Evolutionary conservation across 2,797 vertebrate species (phyloP).

Genomic region (Hydrophis major): DNA sequence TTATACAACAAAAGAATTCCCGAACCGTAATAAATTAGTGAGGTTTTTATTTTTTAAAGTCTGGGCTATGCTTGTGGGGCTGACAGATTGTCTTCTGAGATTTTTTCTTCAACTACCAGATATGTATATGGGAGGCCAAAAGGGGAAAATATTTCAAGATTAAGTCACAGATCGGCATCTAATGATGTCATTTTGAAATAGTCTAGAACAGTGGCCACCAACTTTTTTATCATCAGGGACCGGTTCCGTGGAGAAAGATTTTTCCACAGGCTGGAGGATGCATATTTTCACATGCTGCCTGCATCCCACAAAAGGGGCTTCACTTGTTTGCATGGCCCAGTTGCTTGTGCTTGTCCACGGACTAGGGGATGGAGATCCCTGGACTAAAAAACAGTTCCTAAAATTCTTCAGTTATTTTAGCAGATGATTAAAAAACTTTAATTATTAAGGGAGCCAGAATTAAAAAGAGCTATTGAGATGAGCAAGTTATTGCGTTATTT

Average conservation of each 20-base stretch:
- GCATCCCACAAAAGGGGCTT: no score
- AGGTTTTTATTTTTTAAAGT: not conserved
- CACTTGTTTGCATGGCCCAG: no score
- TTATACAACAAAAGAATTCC: not conserved
- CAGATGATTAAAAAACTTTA: not conserved
- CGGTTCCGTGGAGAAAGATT: no score
- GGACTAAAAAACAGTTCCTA: not conserved
- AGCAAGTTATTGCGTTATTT: not conserved
- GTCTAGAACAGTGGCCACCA: not conserved
- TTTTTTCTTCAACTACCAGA: not conserved
- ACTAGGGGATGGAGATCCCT: no score
- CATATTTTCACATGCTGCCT: no score
- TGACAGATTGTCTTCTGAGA: not conserved
- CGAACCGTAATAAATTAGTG: not conserved
- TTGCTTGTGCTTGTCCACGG: no score
- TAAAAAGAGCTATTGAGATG: not conserved
- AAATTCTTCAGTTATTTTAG: not conserved
- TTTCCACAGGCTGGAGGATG: accelerated
- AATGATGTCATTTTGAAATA: not conserved
- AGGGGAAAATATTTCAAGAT: not conserved
- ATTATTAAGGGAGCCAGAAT: not conserved
- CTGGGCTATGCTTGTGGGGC: not conserved
- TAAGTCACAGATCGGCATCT: not conserved
- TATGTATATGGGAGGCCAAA: not conserved
- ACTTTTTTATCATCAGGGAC: no score